A percentile compares a stretch with the other conserved stretches of the same genome.
Conservation (phyloP, 2,888 invertebrate genomes). For the Polydrusus pterygomalis region DNA sequence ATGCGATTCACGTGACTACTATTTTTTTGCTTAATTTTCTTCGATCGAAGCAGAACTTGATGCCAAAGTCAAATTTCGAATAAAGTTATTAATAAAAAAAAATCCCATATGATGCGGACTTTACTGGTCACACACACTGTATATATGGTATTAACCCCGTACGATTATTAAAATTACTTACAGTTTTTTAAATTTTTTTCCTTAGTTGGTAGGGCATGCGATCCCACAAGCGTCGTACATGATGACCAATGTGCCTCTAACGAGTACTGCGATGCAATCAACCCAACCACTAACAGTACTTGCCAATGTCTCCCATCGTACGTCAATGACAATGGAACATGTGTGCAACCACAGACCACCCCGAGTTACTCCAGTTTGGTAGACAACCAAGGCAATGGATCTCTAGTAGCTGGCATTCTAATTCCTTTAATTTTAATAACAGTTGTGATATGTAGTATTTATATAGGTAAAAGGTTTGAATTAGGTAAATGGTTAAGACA, state of each 20-base stretch:
- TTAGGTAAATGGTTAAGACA: slow-evolving; percentile 66
- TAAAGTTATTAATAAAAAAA: too few species aligned
- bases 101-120: too few species aligned
- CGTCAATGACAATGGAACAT: slow-evolving; percentile 59
- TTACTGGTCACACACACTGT: too few species aligned
- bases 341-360: slow-evolving; percentile 58
- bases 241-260: slow-evolving; percentile 60
- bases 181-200: slow-evolving; percentile 8
- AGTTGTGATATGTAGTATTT: slow-evolving; percentile 69
- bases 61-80: too few species aligned
- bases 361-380: slow-evolving; percentile 64
- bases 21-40: too few species aligned
- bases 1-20: too few species aligned
- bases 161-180: too few species aligned
- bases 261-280: slow-evolving; percentile 63
- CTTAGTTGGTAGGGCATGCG: slow-evolving; percentile 58
- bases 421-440: slow-evolving; percentile 68
- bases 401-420: slow-evolving; percentile 66
- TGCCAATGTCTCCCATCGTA: slow-evolving; percentile 66
- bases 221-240: slow-evolving; percentile 52
- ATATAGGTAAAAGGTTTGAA: slow-evolving; percentile 67
- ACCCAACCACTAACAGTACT: slow-evolving; percentile 41
- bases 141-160: too few species aligned
- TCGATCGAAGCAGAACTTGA: too few species aligned
- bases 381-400: slow-evolving; percentile 64